Evolutionary conservation across 2,113 vertebrate genomes (phyloP), one percentile per base, ranked within the genome.

Genomic region (Neomonachus schauinslandi): DNA sequence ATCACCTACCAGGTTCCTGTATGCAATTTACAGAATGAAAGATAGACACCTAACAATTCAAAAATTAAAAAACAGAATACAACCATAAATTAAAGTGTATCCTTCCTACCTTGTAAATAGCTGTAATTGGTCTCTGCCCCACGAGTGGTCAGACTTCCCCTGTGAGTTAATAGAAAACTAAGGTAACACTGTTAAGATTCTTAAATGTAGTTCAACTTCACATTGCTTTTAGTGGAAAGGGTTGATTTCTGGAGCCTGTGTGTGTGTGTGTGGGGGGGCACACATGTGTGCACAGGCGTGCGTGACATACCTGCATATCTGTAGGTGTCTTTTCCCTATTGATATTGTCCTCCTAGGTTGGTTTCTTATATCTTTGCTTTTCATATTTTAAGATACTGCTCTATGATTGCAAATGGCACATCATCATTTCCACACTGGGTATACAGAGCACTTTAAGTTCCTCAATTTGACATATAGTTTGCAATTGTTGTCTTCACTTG

Each of bases 111-210:
- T 94, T 81, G 4, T 92, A 94, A 95, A 92, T 77, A 91, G 36
- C 22, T 90, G 2, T 94, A 92, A 89, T 77, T 77, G 11, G n/a
- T 94, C 97, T 95, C 36, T 95, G 79, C 33, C 12, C 36, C 26
- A 11, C 19, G 57, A 61, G 55, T 87, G 61, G 49, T 89, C 74
- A 84, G 82, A 94, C 67, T 69, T 95, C 79, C 67, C 51, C 28
- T 92, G 36, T 80, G 92, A 97, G 33, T 95, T 92, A 97, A 89
- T 92, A 77, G 87, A 95, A 97, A 95, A 63, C 57, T 92, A 81
- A 83, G 28, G 57, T 65, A 81, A 39, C 69, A 81, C 19, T 85
- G n/a, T 72, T 92, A 71, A 77, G 31, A 10, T 88, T 97, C 71
- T 95, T 97, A 94, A 91, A 63, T 77, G 69, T 82, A 24, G 16